Base-by-base conservation (phyloP, 2,113 vertebrate genomes). In the Gopherus flavomarginatus region DNA sequence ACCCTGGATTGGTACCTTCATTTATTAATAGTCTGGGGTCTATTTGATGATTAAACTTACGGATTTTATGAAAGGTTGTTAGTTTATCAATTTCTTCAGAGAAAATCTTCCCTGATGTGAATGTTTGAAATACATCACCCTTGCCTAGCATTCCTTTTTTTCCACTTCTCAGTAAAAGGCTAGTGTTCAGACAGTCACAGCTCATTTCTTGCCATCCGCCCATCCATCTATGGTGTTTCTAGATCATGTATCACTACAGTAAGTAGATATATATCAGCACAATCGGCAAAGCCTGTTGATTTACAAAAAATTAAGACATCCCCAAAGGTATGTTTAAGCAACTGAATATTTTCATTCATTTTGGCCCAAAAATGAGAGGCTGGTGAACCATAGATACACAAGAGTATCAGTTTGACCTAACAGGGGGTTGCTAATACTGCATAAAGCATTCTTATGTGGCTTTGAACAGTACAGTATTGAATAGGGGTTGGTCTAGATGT, bases 361-460 rank as follows among this genome's bases (percentile, higher is more conserved):
- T 86, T 53, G 75, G 83, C 79, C 69, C 88, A 31, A 42, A 93
- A 75, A 57, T 42, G 35, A 26, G 49, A 87, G n/a, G 22, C n/a
- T 72, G 62, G 72, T 4, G 22, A 91, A 8, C 56, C 86, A 57
- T 19, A 86, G 53, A 49, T 57, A 38, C 1, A 47, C 90, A 2
- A 21, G 72, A 65, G 24, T 86, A 44, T 78, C 72, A 85, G 27
- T 96, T 93, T 93, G 85, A 95, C 89, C 86, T 95, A 79, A 80
- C 57, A 83, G 92, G 16, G 95, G 81, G 85, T 12, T 97, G 95
- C 92, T 88, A 94, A 54, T 83, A 94, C 79, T 90, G 92, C 96
- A 86, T 88, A 90, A 96, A 95, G 93, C 53, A 87, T 2, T 27
- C 38, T 50, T 14, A 53, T 14, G 49, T 82, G 29, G 19, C 81